These are phyloP conservation scores for Aphelenchoides besseyi DNA, from an alignment of 1,140 invertebrate species.

Conservation along the genomic window DNA sequence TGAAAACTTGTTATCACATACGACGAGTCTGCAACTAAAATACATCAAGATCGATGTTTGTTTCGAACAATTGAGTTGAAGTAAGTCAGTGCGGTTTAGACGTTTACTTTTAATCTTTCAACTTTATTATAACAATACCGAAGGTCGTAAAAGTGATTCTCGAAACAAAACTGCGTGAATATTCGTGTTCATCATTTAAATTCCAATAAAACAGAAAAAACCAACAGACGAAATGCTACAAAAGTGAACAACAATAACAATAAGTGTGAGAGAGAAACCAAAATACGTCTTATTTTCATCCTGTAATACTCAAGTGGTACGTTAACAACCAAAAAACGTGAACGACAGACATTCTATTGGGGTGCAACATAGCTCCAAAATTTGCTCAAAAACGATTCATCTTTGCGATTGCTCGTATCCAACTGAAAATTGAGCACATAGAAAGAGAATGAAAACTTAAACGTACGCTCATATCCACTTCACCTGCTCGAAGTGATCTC, in stretches of 20 bases:
- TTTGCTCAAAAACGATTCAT: conserved; percentile 33
- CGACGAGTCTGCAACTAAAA: too few relatives aligned
- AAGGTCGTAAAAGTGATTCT: not conserved
- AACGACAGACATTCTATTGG: not conserved
- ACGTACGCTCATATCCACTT: conserved; percentile 36
- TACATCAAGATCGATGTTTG: too few relatives aligned
- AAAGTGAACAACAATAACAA: conserved; percentile 6
- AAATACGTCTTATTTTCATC: too few relatives aligned
- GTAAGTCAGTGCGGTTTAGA: too few relatives aligned
- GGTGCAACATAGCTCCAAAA: conserved; percentile 34
- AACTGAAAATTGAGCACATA: conserved; percentile 18
- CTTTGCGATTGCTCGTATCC: conserved; percentile 19
- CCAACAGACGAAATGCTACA: not conserved
- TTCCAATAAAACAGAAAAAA: not conserved
- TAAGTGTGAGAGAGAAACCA: too few relatives aligned
- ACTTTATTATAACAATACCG: not conserved
- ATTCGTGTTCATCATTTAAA: not conserved
- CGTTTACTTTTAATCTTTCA: not conserved
- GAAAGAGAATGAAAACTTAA: not conserved
- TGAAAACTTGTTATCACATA: too few relatives aligned
- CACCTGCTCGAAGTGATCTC: conserved; percentile 35
- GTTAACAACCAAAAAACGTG: not conserved
- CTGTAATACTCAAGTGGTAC: too few relatives aligned
- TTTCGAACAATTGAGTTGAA: too few relatives aligned
- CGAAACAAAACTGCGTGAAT: not conserved